Percentiles rank a stretch among this genome's conserved stretches.
phyloP scores from a whole-genome alignment of 1,140 invertebrate species.

The Cyclina sinensis region DNA sequence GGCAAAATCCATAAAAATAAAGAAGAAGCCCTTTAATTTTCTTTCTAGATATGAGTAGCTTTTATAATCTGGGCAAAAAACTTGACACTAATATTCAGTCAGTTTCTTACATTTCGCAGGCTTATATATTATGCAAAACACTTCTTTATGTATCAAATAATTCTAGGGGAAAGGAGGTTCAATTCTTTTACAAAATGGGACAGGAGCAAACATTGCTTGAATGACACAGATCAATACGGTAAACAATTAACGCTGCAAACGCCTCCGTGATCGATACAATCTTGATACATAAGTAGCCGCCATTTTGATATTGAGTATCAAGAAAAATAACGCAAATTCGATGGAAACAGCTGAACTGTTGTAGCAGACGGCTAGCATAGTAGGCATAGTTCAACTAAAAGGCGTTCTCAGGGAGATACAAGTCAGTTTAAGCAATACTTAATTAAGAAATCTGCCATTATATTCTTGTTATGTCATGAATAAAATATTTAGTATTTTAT shows the following conservation, averaged over 20 bases:
- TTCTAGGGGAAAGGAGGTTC: slow-evolving; percentile 26
- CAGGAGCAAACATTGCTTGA: slow-evolving; percentile 46
- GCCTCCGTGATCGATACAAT: slow-evolving; percentile 57
- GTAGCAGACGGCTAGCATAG: not conserved
- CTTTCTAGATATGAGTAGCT: no score
- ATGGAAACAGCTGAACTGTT: slow-evolving; percentile 13
- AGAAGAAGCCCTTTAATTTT: not conserved
- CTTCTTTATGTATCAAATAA: slow-evolving; percentile 30
- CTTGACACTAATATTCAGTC: not conserved
- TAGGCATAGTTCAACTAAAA: not conserved
- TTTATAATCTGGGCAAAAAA: not conserved
- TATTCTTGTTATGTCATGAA: no score
- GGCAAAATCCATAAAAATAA: slow-evolving; percentile 24
- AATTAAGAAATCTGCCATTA: no score
- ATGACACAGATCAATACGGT: slow-evolving; percentile 59
- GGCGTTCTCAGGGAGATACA: not conserved
- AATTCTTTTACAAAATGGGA: slow-evolving; percentile 54
- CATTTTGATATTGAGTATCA: slow-evolving; percentile 13
- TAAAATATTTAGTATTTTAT: no score
- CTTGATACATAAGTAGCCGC: slow-evolving; percentile 29
- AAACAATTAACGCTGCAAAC: slow-evolving; percentile 64
- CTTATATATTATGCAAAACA: slow-evolving; percentile 6
- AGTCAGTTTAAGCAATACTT: not conserved
- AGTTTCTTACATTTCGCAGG: slow-evolving; percentile 2
- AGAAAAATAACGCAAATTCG: not conserved